Base-by-base conservation (phyloP, 2,888 invertebrate species). In the Clepsis dumicolana region DNA sequence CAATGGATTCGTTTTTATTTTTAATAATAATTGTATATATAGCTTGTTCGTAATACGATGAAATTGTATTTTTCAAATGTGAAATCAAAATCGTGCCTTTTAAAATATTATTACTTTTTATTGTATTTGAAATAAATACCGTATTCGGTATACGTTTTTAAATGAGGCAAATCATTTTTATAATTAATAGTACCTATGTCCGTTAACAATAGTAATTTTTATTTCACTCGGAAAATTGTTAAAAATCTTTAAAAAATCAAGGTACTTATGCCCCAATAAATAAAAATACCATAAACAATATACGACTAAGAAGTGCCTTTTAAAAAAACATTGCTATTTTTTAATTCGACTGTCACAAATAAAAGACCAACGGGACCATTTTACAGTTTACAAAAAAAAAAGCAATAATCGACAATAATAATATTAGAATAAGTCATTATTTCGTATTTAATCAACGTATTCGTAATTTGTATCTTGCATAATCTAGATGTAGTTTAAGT, bases 391-490 rank as follows among this genome's bases (percentile, higher is more conserved):
- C 12, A 38, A 54, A 61, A 61, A 21, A 5, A 4, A 62, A 70
- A 71, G 72, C 71, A 72, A 74, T 74, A 71, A 70, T 62, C 64
- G 63, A 69, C 72, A 70, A 72, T 71, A 71, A 72, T 71, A 70
- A 69, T 56, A 62, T 53, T 72, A 71, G 61, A 0, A 3, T 75
- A 73, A 71, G 72, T 48, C 64, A 72, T 70, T 74, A 69, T 70
- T 71, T 71, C 48, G 59, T 74, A 71, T 72, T 68, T 73, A 72
- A 72, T 65, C 56, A 48, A 56, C 69, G 70, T 64, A 67, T 56
- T 67, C 69, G 70, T 64, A 67, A 63, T 67, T 61, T 60, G 24
- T 66, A 68, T 24, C 53, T 35, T 54, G 38, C 63, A 65, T 41
- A 48, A 50, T 70, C 50, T 70, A 65, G 52, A 63, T 70, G 68